Base-by-base conservation (phyloP, 2,797 vertebrate genomes). In the Cirrhinus mrigala region DNA sequence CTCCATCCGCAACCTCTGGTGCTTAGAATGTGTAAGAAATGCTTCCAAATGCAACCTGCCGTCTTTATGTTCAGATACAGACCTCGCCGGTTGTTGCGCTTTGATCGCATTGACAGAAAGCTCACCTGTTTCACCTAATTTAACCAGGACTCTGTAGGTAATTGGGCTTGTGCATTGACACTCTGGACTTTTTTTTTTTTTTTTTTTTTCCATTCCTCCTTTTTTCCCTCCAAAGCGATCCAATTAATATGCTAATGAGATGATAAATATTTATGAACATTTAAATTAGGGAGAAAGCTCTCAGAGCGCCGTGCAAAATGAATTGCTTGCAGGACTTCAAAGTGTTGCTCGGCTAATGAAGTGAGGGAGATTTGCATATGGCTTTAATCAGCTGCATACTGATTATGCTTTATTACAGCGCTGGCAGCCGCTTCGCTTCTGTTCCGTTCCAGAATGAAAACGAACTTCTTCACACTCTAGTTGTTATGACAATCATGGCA, bases 211-310 rank as follows among this genome's bases (percentile, higher is more conserved):
- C 71, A 54, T 22, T 60, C 3, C 91, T 91, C 90, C 92, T 91
- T 94, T 93, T 93, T 89, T 93, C 92, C 92, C 93, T 94, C 94
- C 94, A 95, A 96, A 96, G 95, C 94, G 93, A 96, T 97, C 97
- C 98, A 99, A 99, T 99, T 98, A 99, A 99, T 98, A 99, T 99
- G 98, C 96, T 98, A 99, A 99, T 98, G 93, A 96, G 93, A 96
- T 98, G 96, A 99, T 99, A 99, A 98, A 99, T 99, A 99, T 99
- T 99, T 99, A 99, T 99, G 97, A 94, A 91, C 5, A 95, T 98
- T 95, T 98, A 97, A 99, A 99, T 99, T 99, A 98, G 99, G 97
- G 97, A 97, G 97, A 97, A 97, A 94, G 97, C 98, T 99, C 98
- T 98, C 97, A 97, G 96, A 97, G 96, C 97, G 95, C 94, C 94